Evolutionary conservation across 2,113 vertebrate genomes (phyloP), one percentile per base, ranked within the genome.

Genomic region (Cygnus atratus): DNA sequence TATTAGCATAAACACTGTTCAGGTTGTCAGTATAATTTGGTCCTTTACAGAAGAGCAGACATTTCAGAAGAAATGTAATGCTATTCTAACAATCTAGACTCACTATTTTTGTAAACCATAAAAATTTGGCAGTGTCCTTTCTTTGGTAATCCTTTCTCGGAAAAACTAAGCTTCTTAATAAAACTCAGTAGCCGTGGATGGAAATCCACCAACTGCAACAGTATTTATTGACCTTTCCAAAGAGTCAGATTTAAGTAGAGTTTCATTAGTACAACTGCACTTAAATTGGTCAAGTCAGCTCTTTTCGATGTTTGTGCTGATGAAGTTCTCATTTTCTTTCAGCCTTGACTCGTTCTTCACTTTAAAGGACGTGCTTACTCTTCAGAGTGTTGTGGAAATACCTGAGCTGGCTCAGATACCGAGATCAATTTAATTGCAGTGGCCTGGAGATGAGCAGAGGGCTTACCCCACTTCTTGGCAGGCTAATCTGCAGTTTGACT

Each of bases 91-190:
- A 78, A 93, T 90, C 84, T 78, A 79, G 71, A 84, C n/a, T 75
- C 57, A 43, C 43, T 94, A 17, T 93, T 95, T 94, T 80, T 90
- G 46, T 92, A 93, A 93, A 61, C 68, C 43, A 67, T 50, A 91
- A 95, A 86, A 88, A 87, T 55, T 65, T 90, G 88, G 77, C 87
- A 61, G 31, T 46, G 54, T 94, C 90, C 57, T 91, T 48, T 91
- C 75, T 88, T 92, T 88, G 83, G 81, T 96, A 97, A 97, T 95
- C 72, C 63, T 94, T 94, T 94, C 68, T 93, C 3, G 25, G 96
- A 96, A 97, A 97, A 97, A 73, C 72, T 93, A 96, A 97, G 63
- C 95, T 91, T 78, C 86, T 96, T 95, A 95, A 89, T 96, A 96
- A 93, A 95, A 94, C 89, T 97, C 81, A 65, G 46, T 80, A 71